These are phyloP conservation scores for Drosophila pullipes DNA, from an alignment of 2,888 invertebrate species.

Conservation along the genomic window DNA sequence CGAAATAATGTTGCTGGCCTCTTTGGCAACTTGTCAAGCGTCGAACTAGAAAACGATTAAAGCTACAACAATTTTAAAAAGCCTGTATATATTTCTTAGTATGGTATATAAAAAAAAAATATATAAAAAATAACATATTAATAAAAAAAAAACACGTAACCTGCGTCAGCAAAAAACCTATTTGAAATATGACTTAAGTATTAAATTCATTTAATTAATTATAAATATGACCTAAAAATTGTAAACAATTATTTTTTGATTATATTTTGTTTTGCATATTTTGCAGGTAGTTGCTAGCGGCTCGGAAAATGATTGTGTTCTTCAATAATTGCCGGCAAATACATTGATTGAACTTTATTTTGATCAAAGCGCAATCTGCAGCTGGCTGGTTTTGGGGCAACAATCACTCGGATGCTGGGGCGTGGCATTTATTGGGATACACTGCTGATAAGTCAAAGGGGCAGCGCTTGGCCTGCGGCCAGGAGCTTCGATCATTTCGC, in stretches of 20 bases:
- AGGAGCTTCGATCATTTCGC: constrained; percentile 77
- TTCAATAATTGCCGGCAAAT: constrained; percentile 60
- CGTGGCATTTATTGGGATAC: constrained; percentile 55
- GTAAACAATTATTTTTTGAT: not conserved
- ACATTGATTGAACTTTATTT: constrained; percentile 75
- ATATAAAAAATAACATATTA: not conserved
- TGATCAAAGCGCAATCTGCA: constrained; percentile 51
- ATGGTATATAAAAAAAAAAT: not conserved
- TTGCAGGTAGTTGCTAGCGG: not conserved
- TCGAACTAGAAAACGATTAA: not conserved
- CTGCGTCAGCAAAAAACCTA: not conserved
- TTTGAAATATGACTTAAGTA: not conserved
- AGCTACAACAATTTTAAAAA: not conserved
- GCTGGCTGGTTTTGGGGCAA: constrained; percentile 68
- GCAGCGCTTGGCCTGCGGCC: constrained; percentile 63
- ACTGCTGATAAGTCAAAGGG: constrained; percentile 46
- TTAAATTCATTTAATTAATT: constrained; percentile 21
- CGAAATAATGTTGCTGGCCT: constrained; percentile 16
- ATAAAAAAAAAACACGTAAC: not conserved
- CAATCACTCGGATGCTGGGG: constrained; percentile 67
- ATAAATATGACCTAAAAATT: constrained; percentile 15
- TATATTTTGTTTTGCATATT: constrained; percentile 5
- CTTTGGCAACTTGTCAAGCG: not conserved
- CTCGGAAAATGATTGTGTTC: constrained; percentile 49
- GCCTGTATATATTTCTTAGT: not conserved